Percentiles rank a stretch among this genome's conserved stretches.
Conservation (phyloP, 2,888 invertebrate species). For the Acrobasis repandana region DNA sequence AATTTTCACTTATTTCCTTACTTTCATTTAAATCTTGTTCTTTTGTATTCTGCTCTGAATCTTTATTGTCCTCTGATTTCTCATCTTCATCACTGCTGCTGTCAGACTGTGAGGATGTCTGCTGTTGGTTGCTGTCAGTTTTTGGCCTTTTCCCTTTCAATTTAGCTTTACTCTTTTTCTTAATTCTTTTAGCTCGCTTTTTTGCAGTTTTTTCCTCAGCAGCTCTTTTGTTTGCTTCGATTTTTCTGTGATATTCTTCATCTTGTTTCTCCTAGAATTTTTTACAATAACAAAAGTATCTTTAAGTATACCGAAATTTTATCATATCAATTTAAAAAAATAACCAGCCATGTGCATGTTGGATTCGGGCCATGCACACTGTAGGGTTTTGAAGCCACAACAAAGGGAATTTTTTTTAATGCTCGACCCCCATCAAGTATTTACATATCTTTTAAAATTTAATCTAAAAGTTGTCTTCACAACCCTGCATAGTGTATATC, state of each 20-base stretch:
- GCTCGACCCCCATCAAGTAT: too few relatives aligned
- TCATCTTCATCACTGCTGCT: slow-evolving; percentile 44
- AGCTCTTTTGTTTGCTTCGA: slow-evolving; percentile 87
- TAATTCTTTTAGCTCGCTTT: slow-evolving; percentile 93
- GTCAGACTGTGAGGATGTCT: slow-evolving; percentile 55
- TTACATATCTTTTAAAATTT: too few relatives aligned
- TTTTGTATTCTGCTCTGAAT: slow-evolving; percentile 31
- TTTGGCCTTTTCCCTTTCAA: slow-evolving; percentile 69
- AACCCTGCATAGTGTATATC: too few relatives aligned
- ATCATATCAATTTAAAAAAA: too few relatives aligned
- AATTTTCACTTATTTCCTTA: slow-evolving; percentile 19
- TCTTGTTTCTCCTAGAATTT: slow-evolving; percentile 89
- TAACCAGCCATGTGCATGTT: too few relatives aligned
- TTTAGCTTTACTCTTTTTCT: slow-evolving; percentile 85
- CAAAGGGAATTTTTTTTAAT: too few relatives aligned
- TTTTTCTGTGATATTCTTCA: slow-evolving; percentile 90
- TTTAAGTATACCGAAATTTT: too few relatives aligned
- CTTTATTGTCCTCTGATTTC: slow-evolving; percentile 36
- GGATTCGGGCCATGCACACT: too few relatives aligned
- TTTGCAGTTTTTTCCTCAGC: slow-evolving; percentile 94
- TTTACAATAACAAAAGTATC: neutral
- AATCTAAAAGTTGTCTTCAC: too few relatives aligned
- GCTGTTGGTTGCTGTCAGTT: slow-evolving; percentile 44
- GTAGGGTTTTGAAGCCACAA: too few relatives aligned
- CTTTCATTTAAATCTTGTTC: slow-evolving; percentile 17